phyloP scores from a whole-genome alignment of 1,140 invertebrate genomes.

The Ylistrum balloti region DNA sequence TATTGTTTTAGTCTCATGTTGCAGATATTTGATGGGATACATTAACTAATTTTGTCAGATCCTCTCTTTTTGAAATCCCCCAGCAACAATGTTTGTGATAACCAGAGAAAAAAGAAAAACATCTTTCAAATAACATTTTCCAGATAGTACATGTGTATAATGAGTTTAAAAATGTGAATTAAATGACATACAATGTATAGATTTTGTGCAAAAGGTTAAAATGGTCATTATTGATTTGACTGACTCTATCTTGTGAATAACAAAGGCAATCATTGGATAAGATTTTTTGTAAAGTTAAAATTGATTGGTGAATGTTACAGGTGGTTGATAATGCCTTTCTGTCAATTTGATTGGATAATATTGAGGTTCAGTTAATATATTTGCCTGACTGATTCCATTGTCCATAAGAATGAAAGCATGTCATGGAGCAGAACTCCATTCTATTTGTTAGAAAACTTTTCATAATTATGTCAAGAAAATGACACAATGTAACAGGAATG shows the following conservation, averaged over 20 bases:
- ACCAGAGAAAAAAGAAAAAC: neutral
- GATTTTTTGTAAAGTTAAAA: neutral
- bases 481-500: neutral
- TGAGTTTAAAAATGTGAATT: neutral
- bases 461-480: slow-evolving; percentile 22
- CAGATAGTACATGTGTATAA: neutral
- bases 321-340: neutral
- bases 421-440: neutral
- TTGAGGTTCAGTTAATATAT: neutral
- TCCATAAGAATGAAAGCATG: neutral
- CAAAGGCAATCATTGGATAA: neutral
- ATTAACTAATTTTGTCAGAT: neutral
- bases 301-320: neutral
- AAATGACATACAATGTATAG: neutral
- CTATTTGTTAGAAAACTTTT: slow-evolving; percentile 36
- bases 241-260: neutral
- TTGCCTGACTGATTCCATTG: slow-evolving; percentile 15
- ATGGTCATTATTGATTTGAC: neutral
- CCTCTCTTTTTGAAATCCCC: neutral
- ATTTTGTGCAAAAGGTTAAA: neutral
- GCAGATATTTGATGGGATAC: neutral
- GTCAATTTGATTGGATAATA: slow-evolving; percentile 28
- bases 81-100: neutral
- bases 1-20: neutral
- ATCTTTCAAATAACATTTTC: neutral